phyloP scores from a whole-genome alignment of 2,113 vertebrate species.

The Phycodurus eques region DNA sequence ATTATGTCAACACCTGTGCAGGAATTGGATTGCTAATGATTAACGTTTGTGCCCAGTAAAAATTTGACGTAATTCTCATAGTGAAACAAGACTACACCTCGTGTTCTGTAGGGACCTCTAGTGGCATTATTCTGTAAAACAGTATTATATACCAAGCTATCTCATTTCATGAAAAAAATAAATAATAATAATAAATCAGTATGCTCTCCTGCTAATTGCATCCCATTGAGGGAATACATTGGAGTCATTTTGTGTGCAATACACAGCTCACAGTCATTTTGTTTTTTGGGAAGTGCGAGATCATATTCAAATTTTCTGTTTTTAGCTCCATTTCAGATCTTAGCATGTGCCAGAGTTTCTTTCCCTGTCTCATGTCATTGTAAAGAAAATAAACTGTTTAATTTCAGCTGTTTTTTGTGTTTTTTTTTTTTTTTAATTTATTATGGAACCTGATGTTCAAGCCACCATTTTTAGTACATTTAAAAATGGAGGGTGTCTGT shows the following conservation, averaged over 20 bases:
- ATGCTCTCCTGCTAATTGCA: no score
- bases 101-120: conserved; percentile 43
- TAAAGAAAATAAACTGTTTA: neutral
- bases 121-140: conserved; percentile 30
- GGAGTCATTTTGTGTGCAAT: no score
- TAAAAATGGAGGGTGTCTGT: neutral
- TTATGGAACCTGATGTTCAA: neutral
- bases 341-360: neutral
- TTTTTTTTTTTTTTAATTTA: no score
- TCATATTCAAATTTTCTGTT: no score
- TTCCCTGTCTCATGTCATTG: neutral
- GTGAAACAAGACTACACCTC: neutral
- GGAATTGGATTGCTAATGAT: conserved; percentile 30
- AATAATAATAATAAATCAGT: no score
- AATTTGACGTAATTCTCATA: neutral
- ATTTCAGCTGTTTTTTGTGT: neutral
- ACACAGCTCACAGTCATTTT: no score
- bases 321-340: neutral
- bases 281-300: no score
- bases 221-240: no score
- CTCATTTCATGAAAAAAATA: no score
- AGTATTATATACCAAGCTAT: no score
- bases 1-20: conserved; percentile 25
- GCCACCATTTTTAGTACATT: neutral
- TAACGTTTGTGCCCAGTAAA: conserved; percentile 10